phyloP scores from a whole-genome alignment of 2,113 vertebrate genomes.

The Actinemys pallida region DNA sequence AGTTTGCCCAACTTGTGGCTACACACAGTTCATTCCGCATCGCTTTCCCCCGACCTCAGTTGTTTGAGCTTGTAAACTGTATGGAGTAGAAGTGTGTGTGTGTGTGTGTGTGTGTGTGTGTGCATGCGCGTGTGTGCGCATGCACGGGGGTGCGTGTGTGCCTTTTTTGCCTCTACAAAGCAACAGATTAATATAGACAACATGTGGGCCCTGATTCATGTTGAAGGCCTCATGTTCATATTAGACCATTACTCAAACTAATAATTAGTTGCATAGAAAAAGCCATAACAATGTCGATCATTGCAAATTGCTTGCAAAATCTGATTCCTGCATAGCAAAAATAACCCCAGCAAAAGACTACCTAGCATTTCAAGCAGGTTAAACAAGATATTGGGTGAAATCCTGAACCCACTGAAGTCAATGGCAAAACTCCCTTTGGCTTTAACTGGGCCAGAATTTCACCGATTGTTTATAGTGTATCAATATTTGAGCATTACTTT shows the following conservation, averaged over 20 bases:
- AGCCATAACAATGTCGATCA: background rate
- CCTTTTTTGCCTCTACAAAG: background rate
- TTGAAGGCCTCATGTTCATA: background rate
- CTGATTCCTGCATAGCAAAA: background rate
- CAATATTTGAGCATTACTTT: background rate
- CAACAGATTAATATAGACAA: background rate
- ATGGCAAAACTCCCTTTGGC: background rate
- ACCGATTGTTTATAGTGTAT: background rate
- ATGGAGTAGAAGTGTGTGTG: background rate
- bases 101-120: no score
- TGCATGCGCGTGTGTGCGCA: no score
- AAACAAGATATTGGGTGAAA: background rate
- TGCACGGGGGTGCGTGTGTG: background rate
- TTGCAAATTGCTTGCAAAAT: background rate
- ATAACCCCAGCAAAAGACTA: background rate
- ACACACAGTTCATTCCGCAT: background rate
- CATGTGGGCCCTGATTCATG: background rate
- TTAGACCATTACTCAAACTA: background rate
- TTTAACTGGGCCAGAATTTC: background rate
- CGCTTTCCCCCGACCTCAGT: background rate
- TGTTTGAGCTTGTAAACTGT: background rate
- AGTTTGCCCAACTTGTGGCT: background rate
- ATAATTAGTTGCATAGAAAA: fast-evolving
- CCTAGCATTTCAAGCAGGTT: background rate
- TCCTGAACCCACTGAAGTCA: background rate